phyloP scores from a whole-genome alignment of 2,888 invertebrate species.

The Harpalus rubripes region DNA sequence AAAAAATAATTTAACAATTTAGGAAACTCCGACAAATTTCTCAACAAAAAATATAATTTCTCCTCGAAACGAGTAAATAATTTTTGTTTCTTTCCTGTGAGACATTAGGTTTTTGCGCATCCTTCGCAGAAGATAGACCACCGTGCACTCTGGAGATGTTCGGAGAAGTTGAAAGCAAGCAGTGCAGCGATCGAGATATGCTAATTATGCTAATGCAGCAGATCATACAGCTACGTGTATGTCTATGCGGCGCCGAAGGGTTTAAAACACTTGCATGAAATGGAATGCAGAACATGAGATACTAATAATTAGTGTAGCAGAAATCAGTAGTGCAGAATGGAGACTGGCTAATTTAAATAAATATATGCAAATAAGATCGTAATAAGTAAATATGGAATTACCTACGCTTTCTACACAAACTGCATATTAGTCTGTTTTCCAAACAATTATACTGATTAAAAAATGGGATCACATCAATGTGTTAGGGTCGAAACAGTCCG shows the following conservation, averaged over 20 bases:
- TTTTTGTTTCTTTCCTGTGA: constrained; percentile 33
- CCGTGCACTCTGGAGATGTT: constrained; percentile 8
- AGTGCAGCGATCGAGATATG: constrained; percentile 50
- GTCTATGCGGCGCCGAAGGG: constrained; percentile 29
- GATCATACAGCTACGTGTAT: constrained; percentile 20
- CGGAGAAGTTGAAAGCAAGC: constrained; percentile 10
- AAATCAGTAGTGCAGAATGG: background rate
- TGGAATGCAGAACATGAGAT: background rate
- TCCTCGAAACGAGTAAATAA: constrained; percentile 45
- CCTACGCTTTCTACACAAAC: too few relatives aligned
- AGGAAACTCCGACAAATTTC: background rate
- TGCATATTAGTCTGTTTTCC: too few relatives aligned
- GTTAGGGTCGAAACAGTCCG: too few relatives aligned
- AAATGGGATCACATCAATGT: too few relatives aligned
- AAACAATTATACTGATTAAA: too few relatives aligned
- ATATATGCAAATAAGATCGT: background rate
- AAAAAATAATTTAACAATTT: background rate
- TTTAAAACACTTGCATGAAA: background rate
- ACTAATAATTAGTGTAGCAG: background rate
- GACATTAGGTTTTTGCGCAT: constrained; percentile 41
- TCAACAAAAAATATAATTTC: constrained; percentile 28
- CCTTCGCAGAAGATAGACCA: constrained; percentile 32
- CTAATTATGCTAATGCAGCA: constrained; percentile 46
- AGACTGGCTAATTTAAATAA: background rate
- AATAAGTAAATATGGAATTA: too few relatives aligned